Evolutionary conservation across 1,140 invertebrate genomes (phyloP), one percentile per base, ranked within the genome.

Genomic region (Drosophila nasuta): DNA sequence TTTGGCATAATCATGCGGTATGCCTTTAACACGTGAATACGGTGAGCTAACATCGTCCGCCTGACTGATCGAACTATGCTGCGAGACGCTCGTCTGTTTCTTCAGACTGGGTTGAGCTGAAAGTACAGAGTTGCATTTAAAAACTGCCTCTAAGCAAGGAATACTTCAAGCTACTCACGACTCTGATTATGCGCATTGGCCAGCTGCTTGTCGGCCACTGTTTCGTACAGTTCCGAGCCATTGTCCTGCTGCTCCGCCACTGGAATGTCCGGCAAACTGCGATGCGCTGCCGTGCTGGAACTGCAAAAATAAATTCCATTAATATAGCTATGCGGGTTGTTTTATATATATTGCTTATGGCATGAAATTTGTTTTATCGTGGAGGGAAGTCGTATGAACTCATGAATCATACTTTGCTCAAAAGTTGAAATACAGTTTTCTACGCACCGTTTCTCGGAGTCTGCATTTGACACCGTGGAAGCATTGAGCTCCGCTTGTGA

Each of bases 211-310:
- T 95, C 94, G 13, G 94, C 94, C n/a, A 96, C 95, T 6, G 95
- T 95, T 13, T 95, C 95, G 81, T 96, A 96, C 8, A 95, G 89
- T 75, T 95, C 95, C 0, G 94, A 95, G 20, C 94, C 94, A 83
- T 95, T 95, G 56, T 94, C 94, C 74, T 93, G 93, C 13, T 92
- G 92, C 77, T 93, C 93, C 17, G 79, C 82, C 51, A 94, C 93
- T 56, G 95, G 95, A 79, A 95, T 95, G 79, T 95, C 95, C 20
- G 95, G 95, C 62, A 95, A 93, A 92, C 95, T 95, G 89, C 95
- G 93, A 77, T 95, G 94, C 8, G 94, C 94, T 6, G 89, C 91
- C 15, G 82, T 92, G 43, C 91, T 92, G 1, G 91, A 91, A 60
- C 92, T 92, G 49, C 1, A 48, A 73, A n/a, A 48, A 41, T 0